These are phyloP conservation scores for Leuciscus idus DNA, from an alignment of 2,113 vertebrate species.

Conservation along the genomic window DNA sequence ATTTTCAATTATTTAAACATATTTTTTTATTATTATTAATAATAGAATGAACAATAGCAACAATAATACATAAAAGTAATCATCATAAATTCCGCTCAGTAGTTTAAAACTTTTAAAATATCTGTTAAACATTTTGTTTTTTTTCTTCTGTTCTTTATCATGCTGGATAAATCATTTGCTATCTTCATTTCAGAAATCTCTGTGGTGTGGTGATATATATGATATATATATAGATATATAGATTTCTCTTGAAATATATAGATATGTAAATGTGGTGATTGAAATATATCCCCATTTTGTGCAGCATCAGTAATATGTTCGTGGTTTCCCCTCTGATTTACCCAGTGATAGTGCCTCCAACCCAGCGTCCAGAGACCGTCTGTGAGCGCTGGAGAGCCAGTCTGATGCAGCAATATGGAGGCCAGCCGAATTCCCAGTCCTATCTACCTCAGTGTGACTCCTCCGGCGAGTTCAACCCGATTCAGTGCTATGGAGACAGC, in stretches of 20 bases:
- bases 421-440: conserved; percentile 80
- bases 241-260: not conserved
- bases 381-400: conserved; percentile 91
- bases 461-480: conserved; percentile 81
- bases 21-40: not conserved
- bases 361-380: conserved; percentile 78
- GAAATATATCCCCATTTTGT: not conserved
- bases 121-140: not conserved
- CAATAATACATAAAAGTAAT: not conserved
- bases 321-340: conserved; percentile 26
- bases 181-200: not conserved
- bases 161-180: not conserved
- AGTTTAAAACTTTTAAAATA: not conserved
- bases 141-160: not conserved
- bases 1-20: not conserved
- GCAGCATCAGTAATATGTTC: not conserved
- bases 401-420: conserved; percentile 86
- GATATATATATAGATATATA: too few relatives aligned
- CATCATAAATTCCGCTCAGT: not conserved
- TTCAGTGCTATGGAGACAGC: conserved; percentile 93
- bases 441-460: conserved; percentile 89
- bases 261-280: not conserved
- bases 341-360: conserved; percentile 66
- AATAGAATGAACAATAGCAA: not conserved
- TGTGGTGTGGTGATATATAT: not conserved